phyloP scores from a whole-genome alignment of 2,888 invertebrate species.

The Cetonia aurata region DNA sequence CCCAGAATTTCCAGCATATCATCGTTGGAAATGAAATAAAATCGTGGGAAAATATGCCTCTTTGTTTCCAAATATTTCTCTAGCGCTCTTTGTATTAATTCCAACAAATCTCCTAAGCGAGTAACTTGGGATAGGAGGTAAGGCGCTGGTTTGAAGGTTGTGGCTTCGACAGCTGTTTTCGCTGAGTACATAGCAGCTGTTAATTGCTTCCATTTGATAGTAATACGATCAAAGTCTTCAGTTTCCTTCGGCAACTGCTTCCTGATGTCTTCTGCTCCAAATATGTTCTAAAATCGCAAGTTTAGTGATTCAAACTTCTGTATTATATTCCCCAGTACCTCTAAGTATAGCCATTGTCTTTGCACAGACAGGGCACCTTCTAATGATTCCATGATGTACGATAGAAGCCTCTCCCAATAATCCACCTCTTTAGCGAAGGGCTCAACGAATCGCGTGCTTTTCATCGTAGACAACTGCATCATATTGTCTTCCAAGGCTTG shows the following conservation, averaged over 20 bases:
- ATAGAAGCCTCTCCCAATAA: constrained; percentile 87
- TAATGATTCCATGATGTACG: constrained; percentile 84
- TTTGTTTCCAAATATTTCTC: constrained; percentile 91
- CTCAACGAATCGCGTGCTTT: constrained; percentile 87
- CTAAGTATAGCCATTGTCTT: constrained; percentile 87
- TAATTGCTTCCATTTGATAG: constrained; percentile 79
- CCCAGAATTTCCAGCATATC: constrained; percentile 88
- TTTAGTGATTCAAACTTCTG: neutral
- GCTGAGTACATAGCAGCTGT: constrained; percentile 71
- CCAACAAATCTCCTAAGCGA: constrained; percentile 80
- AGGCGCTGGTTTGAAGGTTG: constrained; percentile 72
- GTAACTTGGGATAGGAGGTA: constrained; percentile 77
- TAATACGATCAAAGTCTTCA: constrained; percentile 79
- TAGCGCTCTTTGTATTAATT: constrained; percentile 83
- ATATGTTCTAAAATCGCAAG: constrained; percentile 75
- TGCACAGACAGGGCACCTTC: constrained; percentile 87
- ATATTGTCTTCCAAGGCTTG: constrained; percentile 87
- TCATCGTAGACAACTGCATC: constrained; percentile 87
- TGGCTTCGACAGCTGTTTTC: constrained; percentile 73
- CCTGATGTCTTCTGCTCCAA: constrained; percentile 87
- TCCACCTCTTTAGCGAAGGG: constrained; percentile 88
- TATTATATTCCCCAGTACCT: constrained; percentile 60
- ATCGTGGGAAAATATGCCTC: constrained; percentile 87
- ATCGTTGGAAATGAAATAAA: constrained; percentile 87
- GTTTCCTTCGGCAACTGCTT: constrained; percentile 86